Base-by-base conservation (phyloP, 53 echinoderm and acorn worm genomes). In the Hippasteria phrygiana region DNA sequence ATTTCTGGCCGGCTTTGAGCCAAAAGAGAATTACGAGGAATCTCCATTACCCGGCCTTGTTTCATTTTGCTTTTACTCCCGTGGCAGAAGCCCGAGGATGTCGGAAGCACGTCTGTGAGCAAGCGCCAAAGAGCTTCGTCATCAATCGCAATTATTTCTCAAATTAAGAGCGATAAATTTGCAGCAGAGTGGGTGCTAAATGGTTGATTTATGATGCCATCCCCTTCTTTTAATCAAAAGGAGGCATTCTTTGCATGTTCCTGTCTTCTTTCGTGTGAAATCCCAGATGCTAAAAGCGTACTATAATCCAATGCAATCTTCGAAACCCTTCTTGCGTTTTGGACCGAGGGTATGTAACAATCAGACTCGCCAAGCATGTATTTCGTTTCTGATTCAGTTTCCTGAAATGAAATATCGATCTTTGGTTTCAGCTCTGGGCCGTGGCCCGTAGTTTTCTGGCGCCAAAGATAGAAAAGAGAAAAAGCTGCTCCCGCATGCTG, bases 31-130 rank as follows among this genome's bases (percentile, higher is more conserved):
- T 82, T 82, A 24, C 66, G 6, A 70, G 26, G 70, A 51, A 24
- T 85, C 85, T 85, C 71, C 39, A 71, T 85, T 85, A 85, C 85
- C 50, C 71, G 37, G n/a, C 64, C 70, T 70, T 85, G 85, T 85
- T 85, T 85, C 85, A 69, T 67, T 47, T 71, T 31, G 65, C 16
- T 29, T 29, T 8, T 28, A 6, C 65, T 33, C 29, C 65, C 8
- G 65, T 0, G 13, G 69, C 34, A 35, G 34, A 1, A 33, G 35
- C 69, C 36, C 13, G 36, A 67, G 69, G 69, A 48, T n/a, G 50
- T 36, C 14, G 43, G 46, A 18, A 69, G 70, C 85, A 70, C 85
- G 70, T 85, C 70, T 43, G 64, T 42, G 82, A n/a, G 32, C 67
- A 9, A 66, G 43, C 82, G 1, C 43, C 17, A 63, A 55, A 32